Conservation (phyloP, 2,113 vertebrate genomes). For the Nibea albiflora region DNA sequence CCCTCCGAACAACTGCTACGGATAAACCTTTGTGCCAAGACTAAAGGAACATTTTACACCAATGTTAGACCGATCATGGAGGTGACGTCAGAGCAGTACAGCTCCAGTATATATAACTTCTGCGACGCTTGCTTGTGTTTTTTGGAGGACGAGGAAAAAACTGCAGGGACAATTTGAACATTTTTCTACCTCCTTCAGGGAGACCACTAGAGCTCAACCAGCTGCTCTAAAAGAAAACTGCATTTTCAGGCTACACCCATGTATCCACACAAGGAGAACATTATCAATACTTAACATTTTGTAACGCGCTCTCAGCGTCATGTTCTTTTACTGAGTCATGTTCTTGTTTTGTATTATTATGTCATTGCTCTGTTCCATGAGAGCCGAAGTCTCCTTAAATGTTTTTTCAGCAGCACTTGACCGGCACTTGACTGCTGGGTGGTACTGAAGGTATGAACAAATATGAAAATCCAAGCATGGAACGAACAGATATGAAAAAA, state of each 20-base stretch:
- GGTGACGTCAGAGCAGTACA: neutral
- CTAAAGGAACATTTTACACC: neutral
- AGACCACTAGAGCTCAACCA: neutral
- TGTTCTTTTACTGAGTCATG: neutral
- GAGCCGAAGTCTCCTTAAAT: neutral
- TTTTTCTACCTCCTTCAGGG: neutral
- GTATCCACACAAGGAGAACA: neutral
- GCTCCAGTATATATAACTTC: neutral
- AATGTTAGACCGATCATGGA: neutral
- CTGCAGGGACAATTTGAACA: neutral
- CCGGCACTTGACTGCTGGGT: constrained; percentile 18
- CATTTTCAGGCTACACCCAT: neutral
- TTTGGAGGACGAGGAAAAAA: neutral
- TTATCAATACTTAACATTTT: neutral
- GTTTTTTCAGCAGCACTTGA: constrained; percentile 19
- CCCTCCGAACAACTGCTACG: neutral
- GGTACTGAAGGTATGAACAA: constrained; percentile 17
- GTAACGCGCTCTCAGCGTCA: neutral
- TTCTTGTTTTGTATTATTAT: constrained; percentile 25
- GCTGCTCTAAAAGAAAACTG: neutral
- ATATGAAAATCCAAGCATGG: neutral
- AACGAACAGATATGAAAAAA: neutral
- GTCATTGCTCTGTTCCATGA: neutral
- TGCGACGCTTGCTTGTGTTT: neutral
- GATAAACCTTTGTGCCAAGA: neutral